phyloP scores from a whole-genome alignment of 35 echinoderm and acorn worm species.

The Heliocidaris erythrogramma region DNA sequence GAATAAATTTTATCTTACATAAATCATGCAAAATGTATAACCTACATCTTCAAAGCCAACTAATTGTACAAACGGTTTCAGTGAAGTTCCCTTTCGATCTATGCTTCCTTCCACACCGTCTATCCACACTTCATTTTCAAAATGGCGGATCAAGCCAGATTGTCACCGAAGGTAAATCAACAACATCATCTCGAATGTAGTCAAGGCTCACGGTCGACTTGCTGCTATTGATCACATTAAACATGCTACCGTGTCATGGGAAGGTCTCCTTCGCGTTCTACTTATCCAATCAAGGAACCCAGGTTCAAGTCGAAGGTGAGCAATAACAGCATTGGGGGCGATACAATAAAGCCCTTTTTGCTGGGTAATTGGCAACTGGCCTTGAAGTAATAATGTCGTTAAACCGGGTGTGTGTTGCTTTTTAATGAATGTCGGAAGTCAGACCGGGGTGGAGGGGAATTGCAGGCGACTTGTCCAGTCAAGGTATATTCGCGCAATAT shows the following conservation, averaged over 20 bases:
- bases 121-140: neutral
- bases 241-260: neutral
- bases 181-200: neutral
- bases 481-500: neutral
- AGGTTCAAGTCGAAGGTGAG: neutral
- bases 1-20: too few species aligned
- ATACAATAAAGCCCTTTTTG: conserved; percentile 28
- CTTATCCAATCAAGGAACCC: conserved; percentile 18
- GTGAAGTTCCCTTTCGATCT: neutral
- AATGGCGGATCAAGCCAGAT: neutral
- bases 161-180: conserved; percentile 3
- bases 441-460: neutral
- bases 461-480: neutral
- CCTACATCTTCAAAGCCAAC: too few species aligned
- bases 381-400: conserved; percentile 43
- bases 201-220: neutral
- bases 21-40: too few species aligned
- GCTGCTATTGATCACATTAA: neutral
- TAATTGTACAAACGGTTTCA: too few species aligned
- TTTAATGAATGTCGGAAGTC: conserved; percentile 36
- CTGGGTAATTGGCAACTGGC: neutral
- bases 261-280: conserved; percentile 13
- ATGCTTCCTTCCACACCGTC: neutral
- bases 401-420: conserved; percentile 26
- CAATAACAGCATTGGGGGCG: neutral